Percentiles rank a stretch among this genome's conserved stretches.
Evolutionary conservation across 2,888 invertebrate species (phyloP).

Genomic region (Hemaris fuciformis): DNA sequence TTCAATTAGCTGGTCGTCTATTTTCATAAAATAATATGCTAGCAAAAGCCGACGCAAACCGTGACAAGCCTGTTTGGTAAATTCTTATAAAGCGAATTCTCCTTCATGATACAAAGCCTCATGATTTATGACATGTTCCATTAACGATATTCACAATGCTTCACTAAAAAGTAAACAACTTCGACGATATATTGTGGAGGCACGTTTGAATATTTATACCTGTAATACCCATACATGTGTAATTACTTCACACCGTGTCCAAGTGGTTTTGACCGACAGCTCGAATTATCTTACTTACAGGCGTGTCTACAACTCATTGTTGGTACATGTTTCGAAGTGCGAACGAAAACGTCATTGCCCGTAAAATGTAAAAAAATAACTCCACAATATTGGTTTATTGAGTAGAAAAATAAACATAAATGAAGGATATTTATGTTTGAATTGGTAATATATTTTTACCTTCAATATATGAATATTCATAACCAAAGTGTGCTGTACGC

Average conservation of each 20-base stretch:
- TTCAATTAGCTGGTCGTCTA: background rate
- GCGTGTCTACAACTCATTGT: slow-evolving; percentile 66
- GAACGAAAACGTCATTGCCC: slow-evolving; percentile 39
- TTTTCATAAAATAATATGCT: background rate
- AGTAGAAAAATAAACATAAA: background rate
- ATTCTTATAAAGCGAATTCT: background rate
- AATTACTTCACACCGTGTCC: slow-evolving; percentile 51
- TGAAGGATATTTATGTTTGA: background rate
- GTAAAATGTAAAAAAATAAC: background rate
- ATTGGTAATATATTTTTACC: background rate
- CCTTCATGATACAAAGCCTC: slow-evolving; percentile 1
- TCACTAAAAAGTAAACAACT: slow-evolving; percentile 37
- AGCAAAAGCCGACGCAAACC: background rate
- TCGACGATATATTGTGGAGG: background rate
- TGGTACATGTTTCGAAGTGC: slow-evolving; percentile 45
- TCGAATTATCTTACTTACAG: slow-evolving; percentile 53
- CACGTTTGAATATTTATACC: slow-evolving; percentile 18
- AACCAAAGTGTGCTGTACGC: too few relatives aligned
- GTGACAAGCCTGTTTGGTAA: background rate
- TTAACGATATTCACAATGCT: slow-evolving; percentile 31
- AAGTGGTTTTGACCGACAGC: slow-evolving; percentile 46
- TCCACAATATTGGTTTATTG: background rate
- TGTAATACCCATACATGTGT: slow-evolving; percentile 50
- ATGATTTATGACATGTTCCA: slow-evolving; percentile 24
- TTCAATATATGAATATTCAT: background rate